Conservation (phyloP, 1,140 invertebrate genomes). For the Acromyrmex echinatior region DNA sequence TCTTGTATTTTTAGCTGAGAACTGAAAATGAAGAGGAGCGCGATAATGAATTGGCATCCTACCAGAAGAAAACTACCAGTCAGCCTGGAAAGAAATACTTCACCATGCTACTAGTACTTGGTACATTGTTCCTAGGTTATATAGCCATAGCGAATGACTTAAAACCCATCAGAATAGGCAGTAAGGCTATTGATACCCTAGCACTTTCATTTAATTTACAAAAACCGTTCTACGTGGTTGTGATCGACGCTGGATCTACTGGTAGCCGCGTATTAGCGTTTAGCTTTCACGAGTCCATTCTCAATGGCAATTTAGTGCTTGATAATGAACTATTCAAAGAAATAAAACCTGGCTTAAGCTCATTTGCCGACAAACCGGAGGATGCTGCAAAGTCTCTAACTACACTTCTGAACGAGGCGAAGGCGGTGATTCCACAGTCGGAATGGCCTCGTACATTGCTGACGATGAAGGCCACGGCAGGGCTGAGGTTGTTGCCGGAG, state of each 20-base stretch:
- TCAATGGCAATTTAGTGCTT: slow-evolving; percentile 90
- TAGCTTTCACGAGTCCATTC: slow-evolving; percentile 92
- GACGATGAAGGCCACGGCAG: slow-evolving; percentile 96
- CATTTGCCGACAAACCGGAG: slow-evolving; percentile 92
- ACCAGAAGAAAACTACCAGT: slow-evolving; percentile 71
- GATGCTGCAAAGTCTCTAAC: slow-evolving; percentile 92
- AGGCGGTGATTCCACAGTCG: slow-evolving; percentile 91
- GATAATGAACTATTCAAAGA: slow-evolving; percentile 94
- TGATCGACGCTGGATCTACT: slow-evolving; percentile 98
- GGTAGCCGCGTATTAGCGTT: slow-evolving; percentile 97
- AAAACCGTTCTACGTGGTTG: slow-evolving; percentile 94
- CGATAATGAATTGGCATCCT: slow-evolving; percentile 61
- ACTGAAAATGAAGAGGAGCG: slow-evolving; percentile 69
- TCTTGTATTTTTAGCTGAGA: slow-evolving; percentile 71
- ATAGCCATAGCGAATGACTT: slow-evolving; percentile 81
- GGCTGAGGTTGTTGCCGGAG: slow-evolving; percentile 93
- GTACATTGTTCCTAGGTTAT: slow-evolving; percentile 79
- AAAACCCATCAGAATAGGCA: slow-evolving; percentile 80
- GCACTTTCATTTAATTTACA: slow-evolving; percentile 83
- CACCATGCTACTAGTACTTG: slow-evolving; percentile 68
- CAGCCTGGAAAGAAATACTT: slow-evolving; percentile 73
- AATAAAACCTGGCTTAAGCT: slow-evolving; percentile 95
- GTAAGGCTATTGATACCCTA: slow-evolving; percentile 82
- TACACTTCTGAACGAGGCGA: slow-evolving; percentile 92
- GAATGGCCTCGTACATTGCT: slow-evolving; percentile 92